Evolutionary conservation across 2,113 vertebrate genomes (phyloP), one percentile per base, ranked within the genome.

Genomic region (Caracal caracal): DNA sequence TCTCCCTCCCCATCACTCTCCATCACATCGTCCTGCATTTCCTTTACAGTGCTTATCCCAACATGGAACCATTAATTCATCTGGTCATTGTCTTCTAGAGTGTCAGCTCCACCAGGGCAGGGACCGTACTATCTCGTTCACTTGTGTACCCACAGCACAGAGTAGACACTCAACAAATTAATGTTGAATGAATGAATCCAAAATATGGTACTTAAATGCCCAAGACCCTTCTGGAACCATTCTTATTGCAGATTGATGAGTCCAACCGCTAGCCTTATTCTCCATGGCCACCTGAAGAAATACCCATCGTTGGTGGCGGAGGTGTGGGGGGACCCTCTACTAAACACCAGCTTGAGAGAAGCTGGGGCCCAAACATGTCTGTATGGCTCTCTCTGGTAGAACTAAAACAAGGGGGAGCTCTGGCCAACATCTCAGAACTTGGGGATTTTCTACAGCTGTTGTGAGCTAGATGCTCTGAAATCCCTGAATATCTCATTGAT

Each of bases 371-470:
- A 49, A 40, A n/a, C 49, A 13, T 10, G 10, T 35, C 56, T 40
- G 22, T n/a, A 33, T 59, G 75, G 12, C 33, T 79, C 37, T 92
- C 33, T 90, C 40, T 17, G 6, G 9, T 37, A n/a, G 22, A 28
- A 24, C n/a, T 24, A 22, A 71, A 91, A 70, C 40, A 37, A 63
- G 22, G 7, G 28, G 3, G 8, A 40, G 3, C 17, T 43, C 30
- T 59, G 89, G 43, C 73, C 90, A 35, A 20, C 15, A 51, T 81
- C 71, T 87, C 47, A 82, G 61, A 47, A 37, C 8, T 66, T 53
- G 12, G 65, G 90, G n/a, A 66, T 63, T 76, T 93, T 92, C 83
- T 80, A 75, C 47, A 85, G 20, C 35, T 30, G 49, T 43, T 11
- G 28, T 3, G 51, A n/a, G 47, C 16, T 33, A 43, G 33, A 30